phyloP scores from a whole-genome alignment of 1,140 invertebrate species.

The Neodiprion virginianus region DNA sequence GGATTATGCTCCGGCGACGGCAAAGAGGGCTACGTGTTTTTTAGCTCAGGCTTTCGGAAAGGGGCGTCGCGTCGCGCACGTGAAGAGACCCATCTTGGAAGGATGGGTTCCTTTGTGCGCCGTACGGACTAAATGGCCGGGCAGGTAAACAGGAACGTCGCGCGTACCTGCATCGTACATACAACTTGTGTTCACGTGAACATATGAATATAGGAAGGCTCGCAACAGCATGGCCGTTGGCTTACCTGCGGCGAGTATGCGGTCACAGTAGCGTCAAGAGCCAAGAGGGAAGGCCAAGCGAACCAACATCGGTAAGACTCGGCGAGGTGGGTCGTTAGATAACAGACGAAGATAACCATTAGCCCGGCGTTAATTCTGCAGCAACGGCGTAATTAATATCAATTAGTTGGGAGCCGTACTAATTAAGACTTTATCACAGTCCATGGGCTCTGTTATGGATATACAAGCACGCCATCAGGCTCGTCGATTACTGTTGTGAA shows the following conservation, averaged over 20 bases:
- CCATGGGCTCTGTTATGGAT: conserved; percentile 8
- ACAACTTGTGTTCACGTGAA: neutral
- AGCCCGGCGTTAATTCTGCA: conserved; percentile 10
- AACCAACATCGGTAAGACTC: neutral
- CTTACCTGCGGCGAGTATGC: neutral
- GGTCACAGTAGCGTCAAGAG: neutral
- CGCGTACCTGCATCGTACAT: too few species aligned
- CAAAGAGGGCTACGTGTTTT: too few species aligned
- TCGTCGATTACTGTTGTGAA: neutral
- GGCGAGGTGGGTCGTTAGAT: neutral
- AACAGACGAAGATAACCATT: conserved; percentile 13
- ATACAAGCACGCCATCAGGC: neutral
- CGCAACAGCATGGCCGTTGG: neutral
- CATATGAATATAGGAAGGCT: neutral
- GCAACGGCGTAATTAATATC: conserved; percentile 18
- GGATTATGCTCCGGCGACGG: too few species aligned
- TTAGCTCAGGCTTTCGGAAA: too few species aligned
- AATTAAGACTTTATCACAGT: conserved; percentile 17
- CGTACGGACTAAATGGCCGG: too few species aligned
- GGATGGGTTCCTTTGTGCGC: too few species aligned
- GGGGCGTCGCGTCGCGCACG: too few species aligned
- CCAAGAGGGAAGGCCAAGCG: neutral
- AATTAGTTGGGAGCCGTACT: conserved; percentile 10
- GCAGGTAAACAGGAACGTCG: too few species aligned
- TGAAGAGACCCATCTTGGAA: too few species aligned